Evolutionary conservation across 2,797 vertebrate genomes (phyloP), one percentile per base, ranked within the genome.

Genomic region (Toxotes lorentzi): DNA sequence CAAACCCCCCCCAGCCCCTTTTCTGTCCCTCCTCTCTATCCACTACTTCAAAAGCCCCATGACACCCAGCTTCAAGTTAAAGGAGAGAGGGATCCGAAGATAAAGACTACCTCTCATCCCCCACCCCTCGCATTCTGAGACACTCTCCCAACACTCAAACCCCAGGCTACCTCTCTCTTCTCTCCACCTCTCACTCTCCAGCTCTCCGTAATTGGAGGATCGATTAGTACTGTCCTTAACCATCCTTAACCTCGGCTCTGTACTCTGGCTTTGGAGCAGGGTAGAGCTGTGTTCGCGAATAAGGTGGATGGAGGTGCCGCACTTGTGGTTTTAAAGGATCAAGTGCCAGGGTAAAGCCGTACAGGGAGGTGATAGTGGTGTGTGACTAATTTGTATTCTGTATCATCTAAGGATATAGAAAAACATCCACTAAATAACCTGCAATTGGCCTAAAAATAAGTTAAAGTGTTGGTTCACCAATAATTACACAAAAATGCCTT

Each of bases 21-120:
- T 51, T 79, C 82, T 83, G 89, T 89, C 90, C 85, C 90, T 91
- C 85, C 81, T 89, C 90, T 91, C 89, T 87, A 92, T 91, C 91
- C 88, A 91, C 89, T 81, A 95, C 95, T 95, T 96, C 95, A 95
- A 94, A 95, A 92, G 91, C 89, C 77, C 80, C 86, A 88, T 93
- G 94, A 95, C 93, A 94, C 92, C 83, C 85, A 61, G 89, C 86
- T 90, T 91, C 91, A 92, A 93, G 90, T 93, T 92, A 93, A 95
- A 94, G 90, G 84, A 88, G 84, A 88, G 90, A 86, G 88, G 89
- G 92, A 93, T 91, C 88, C 85, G 40, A 79, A 81, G 89, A 92
- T 92, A 92, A 93, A 89, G 87, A 84, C 89, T 82, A 86, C 77
- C 90, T 88, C 90, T 85, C 88, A 87, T 77, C 86, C 73, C 76